A percentile compares a stretch with the other conserved stretches of the same genome.
These are phyloP conservation scores for Hylaeus volcanicus DNA, from an alignment of 1,140 invertebrate species.

Conservation along the genomic window DNA sequence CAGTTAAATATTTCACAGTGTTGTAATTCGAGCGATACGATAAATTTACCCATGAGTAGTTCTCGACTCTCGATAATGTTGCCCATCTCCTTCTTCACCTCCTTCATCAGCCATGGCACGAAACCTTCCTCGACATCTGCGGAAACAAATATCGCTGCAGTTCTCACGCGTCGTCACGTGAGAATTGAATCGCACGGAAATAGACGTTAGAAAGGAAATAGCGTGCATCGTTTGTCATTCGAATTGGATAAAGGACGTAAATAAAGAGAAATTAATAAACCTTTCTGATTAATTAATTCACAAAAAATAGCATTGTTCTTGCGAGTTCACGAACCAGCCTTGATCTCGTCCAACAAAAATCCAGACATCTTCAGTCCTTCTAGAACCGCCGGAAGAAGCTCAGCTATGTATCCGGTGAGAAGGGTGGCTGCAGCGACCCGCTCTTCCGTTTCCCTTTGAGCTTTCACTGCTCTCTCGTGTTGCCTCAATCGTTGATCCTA, in stretches of 20 bases:
- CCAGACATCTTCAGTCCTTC: slow-evolving; percentile 89
- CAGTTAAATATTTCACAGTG: too few relatives aligned
- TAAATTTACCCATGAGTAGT: slow-evolving; percentile 85
- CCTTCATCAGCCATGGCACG: slow-evolving; percentile 93
- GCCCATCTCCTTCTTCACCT: slow-evolving; percentile 89
- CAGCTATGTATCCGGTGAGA: slow-evolving; percentile 90
- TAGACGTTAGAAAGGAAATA: not conserved
- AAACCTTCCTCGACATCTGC: slow-evolving; percentile 89
- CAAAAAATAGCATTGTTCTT: slow-evolving; percentile 55
- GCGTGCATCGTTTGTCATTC: not conserved
- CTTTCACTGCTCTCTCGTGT: slow-evolving; percentile 80
- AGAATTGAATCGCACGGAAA: not conserved
- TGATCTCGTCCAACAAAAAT: slow-evolving; percentile 87
- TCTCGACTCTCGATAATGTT: slow-evolving; percentile 89
- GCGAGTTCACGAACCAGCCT: slow-evolving; percentile 81
- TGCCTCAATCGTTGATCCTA: slow-evolving; percentile 82
- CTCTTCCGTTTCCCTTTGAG: slow-evolving; percentile 87
- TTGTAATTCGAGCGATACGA: too few relatives aligned
- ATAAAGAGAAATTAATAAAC: slow-evolving; percentile 51
- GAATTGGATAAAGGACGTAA: slow-evolving; percentile 7
- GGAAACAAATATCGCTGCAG: slow-evolving; percentile 48
- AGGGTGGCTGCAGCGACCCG: slow-evolving; percentile 90
- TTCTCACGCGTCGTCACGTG: not conserved
- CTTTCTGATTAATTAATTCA: slow-evolving; percentile 49
- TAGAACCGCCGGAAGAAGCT: slow-evolving; percentile 91